phyloP scores from a whole-genome alignment of 2,888 invertebrate species.

The Gari tellinella region DNA sequence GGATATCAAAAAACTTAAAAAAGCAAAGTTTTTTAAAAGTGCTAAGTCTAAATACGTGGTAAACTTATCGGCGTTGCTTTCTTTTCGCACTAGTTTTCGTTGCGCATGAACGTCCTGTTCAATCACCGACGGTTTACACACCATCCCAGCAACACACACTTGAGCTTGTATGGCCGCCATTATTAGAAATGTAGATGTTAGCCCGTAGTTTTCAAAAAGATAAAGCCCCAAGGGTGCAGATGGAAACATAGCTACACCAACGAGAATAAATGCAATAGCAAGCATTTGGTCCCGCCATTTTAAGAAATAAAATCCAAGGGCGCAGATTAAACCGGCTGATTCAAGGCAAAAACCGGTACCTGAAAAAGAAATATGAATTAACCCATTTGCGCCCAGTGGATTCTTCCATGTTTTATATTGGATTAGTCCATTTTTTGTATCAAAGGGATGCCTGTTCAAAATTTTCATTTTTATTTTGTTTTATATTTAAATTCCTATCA shows the following conservation, averaged over 20 bases:
- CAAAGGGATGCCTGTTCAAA: too few species aligned
- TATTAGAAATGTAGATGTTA: neutral
- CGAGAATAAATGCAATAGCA: neutral
- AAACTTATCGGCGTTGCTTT: neutral
- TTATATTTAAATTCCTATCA: too few species aligned
- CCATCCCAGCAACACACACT: neutral
- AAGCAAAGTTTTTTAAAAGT: neutral
- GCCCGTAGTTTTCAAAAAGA: neutral
- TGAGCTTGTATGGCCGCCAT: neutral
- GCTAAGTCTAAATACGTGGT: neutral
- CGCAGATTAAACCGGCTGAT: neutral
- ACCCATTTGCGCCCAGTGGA: too few species aligned
- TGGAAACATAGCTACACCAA: neutral
- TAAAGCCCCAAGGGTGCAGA: neutral
- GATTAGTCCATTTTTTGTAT: too few species aligned
- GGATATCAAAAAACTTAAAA: neutral
- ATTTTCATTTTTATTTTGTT: too few species aligned
- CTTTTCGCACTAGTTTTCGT: neutral
- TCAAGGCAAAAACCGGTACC: neutral
- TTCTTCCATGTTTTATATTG: too few species aligned
- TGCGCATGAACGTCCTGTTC: neutral
- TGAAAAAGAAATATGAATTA: constrained; percentile 3
- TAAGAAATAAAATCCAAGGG: neutral
- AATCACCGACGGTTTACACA: neutral
- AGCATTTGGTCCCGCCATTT: neutral